Percentiles rank a stretch among this genome's conserved stretches.
Evolutionary conservation across 2,888 invertebrate genomes (phyloP).

Genomic region (Ryuthela nishihirai): DNA sequence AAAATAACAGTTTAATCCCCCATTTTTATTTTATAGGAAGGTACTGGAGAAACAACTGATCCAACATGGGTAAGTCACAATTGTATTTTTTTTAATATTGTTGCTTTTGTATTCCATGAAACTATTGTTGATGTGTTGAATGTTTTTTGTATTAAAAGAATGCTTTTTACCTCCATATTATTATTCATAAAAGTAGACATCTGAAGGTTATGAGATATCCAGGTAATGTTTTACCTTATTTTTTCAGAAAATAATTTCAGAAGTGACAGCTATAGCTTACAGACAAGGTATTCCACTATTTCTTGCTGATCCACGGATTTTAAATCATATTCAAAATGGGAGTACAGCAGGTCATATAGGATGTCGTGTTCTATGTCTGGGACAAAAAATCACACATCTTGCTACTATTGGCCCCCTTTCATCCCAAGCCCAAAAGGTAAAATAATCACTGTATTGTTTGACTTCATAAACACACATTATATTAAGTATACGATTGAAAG

Average conservation of each 20-base stretch:
- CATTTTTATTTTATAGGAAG: slow-evolving; percentile 18
- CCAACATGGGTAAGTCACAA: slow-evolving; percentile 22
- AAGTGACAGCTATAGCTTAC: slow-evolving; percentile 14
- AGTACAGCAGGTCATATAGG: slow-evolving; percentile 2
- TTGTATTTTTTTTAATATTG: background rate
- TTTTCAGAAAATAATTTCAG: slow-evolving; percentile 22
- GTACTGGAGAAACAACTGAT: slow-evolving; percentile 19
- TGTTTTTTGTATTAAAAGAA: no score
- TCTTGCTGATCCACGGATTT: slow-evolving; percentile 34
- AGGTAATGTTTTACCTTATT: background rate
- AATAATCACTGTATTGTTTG: no score
- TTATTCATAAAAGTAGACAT: no score
- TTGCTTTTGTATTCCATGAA: background rate
- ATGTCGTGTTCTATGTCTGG: slow-evolving; percentile 35
- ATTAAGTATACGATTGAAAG: no score
- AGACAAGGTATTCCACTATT: slow-evolving; percentile 40
- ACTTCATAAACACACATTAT: no score
- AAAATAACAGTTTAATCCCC: no score
- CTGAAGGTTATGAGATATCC: no score
- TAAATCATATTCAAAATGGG: slow-evolving; percentile 19
- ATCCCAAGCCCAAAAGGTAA: slow-evolving; percentile 32
- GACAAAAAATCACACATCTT: slow-evolving; percentile 36
- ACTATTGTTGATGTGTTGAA: no score
- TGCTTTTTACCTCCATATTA: no score
- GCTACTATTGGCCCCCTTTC: slow-evolving; percentile 40